Evolutionary conservation across 2,113 vertebrate genomes (phyloP).

Genomic region (Guaruba guarouba): DNA sequence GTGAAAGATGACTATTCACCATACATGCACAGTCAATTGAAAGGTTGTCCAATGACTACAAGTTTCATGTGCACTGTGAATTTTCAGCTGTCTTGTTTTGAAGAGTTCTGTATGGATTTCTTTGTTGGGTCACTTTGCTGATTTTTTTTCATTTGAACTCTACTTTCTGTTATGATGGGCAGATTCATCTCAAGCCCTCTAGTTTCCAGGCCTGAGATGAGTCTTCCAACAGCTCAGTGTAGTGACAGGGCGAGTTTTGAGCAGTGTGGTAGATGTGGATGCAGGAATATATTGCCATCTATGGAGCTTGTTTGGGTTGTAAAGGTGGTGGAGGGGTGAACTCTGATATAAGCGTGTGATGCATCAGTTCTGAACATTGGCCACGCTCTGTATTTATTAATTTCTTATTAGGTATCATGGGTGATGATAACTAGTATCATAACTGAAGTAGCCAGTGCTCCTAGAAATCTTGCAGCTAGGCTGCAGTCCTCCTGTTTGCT

Average conservation of each 20-base stretch:
- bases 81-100: not conserved
- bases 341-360: rapidly evolving
- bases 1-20: not conserved
- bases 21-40: not conserved
- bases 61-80: not conserved
- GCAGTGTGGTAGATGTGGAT: rapidly evolving
- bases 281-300: not conserved
- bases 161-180: not conserved
- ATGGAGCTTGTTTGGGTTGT: not conserved
- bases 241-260: rapidly evolving
- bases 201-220: not conserved
- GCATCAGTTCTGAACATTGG: not conserved
- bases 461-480: not conserved
- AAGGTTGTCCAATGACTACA: not conserved
- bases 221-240: rapidly evolving
- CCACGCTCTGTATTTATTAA: not conserved
- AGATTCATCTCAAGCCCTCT: not conserved
- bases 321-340: not conserved
- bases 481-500: not conserved
- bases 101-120: not conserved
- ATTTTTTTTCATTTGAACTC: not conserved
- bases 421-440: not conserved
- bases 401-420: not conserved
- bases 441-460: not conserved
- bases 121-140: not conserved